Base-by-base conservation (phyloP, 2,797 vertebrate species). In the Peromyscus aztecus region DNA sequence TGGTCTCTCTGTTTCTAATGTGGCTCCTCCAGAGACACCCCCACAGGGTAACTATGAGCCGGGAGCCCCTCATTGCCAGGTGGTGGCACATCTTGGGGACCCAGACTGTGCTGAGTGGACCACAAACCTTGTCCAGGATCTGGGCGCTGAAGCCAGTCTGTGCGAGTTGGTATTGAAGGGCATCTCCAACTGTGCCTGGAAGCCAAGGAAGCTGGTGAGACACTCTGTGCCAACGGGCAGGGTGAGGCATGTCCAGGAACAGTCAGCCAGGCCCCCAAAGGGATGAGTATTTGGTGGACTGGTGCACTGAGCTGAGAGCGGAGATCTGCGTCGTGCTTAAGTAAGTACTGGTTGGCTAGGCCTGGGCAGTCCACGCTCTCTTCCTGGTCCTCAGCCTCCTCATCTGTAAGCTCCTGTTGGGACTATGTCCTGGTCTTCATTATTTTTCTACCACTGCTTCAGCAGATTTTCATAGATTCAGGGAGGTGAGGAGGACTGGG, bases 141-240 rank as follows among this genome's bases (percentile, higher is more conserved):
- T 99, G 98, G 40, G 98, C 97, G 0, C 98, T 98, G 98, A 99
- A 99, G 85, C 99, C 99, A 73, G 98, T 97, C 95, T 99, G 98
- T 34, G 99, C 98, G 49, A 99, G 98, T 85, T 99, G 97, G 87
- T 98, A 98, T 34, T 98, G 95, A 96, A 98, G 98, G 69, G 98
- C 98, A 75, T 98, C 98, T 37, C 99, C 99, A 9, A 98, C 97
- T 0, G 93, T 98, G 63, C 99, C 99, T 99, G 94, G 67, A 91
- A 93, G 59, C 49, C 84, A 88, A 94, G 82, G 1, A 88, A 40
- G 52, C 90, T 90, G 11, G 46, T 96, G 82, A 98, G 90, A 29
- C 19, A 17, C 40, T 40, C 52, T 77, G 59, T 89, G 71, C 23
- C 2, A 0, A 80, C 23, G 16, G 24, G 19, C 85, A 75, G 59